Conservation (phyloP, 2,888 invertebrate species). For the Lamproptera curius region DNA sequence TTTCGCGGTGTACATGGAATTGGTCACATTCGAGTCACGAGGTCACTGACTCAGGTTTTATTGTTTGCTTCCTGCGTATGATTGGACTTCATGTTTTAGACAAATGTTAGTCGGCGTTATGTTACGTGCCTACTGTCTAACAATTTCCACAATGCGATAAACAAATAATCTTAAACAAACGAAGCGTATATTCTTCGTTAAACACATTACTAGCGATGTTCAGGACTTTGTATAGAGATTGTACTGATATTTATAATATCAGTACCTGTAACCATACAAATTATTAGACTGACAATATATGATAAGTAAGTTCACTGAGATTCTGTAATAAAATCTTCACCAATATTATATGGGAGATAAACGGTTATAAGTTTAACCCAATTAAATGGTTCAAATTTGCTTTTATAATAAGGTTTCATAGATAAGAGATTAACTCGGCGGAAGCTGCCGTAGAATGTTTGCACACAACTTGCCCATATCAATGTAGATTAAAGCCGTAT, state of each 20-base stretch:
- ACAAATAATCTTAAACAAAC: too few relatives aligned
- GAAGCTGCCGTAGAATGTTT: conserved; percentile 70
- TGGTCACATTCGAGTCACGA: conserved; percentile 57
- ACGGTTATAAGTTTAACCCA: conserved; percentile 20
- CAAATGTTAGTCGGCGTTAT: conserved; percentile 38
- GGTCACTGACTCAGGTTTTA: conserved; percentile 68
- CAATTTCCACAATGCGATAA: too few relatives aligned
- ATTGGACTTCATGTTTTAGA: conserved; percentile 31
- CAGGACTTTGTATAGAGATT: neutral
- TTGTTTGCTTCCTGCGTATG: conserved; percentile 62
- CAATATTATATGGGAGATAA: conserved; percentile 5
- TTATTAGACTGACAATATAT: neutral
- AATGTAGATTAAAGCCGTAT: conserved; percentile 57
- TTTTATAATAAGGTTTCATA: conserved; percentile 34
- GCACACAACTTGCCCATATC: conserved; percentile 58
- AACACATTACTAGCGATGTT: too few relatives aligned
- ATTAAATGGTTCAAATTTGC: conserved; percentile 23
- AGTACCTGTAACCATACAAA: too few relatives aligned
- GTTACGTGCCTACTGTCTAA: too few relatives aligned
- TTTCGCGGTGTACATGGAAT: conserved; percentile 48
- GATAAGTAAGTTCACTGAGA: neutral
- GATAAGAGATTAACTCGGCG: conserved; percentile 66
- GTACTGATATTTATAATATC: neutral
- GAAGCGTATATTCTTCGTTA: too few relatives aligned
- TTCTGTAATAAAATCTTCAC: neutral